Evolutionary conservation across 1,140 invertebrate species (phyloP).

Genomic region (Cyrtorhinus lividipennis): DNA sequence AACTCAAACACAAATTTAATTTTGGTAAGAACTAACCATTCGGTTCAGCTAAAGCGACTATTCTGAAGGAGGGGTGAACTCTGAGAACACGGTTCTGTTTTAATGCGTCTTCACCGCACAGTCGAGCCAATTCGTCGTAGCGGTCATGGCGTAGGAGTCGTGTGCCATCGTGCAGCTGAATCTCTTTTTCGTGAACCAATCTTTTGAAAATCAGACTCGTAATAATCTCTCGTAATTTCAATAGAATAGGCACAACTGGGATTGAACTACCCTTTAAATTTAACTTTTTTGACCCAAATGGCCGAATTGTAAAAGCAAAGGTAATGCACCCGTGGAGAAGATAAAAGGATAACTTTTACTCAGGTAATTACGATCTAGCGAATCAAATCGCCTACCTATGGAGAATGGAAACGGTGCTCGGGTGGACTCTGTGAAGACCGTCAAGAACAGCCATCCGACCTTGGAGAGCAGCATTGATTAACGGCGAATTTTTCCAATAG

Average conservation of each 20-base stretch:
- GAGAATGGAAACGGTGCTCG: slow-evolving; percentile 73
- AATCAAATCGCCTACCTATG: slow-evolving; percentile 54
- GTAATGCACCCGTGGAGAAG: no score
- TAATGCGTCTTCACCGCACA: slow-evolving; percentile 43
- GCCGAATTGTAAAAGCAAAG: no score
- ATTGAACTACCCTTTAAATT: no score
- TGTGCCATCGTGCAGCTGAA: slow-evolving; percentile 75
- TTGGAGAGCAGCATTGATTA: slow-evolving; percentile 71
- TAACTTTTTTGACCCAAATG: no score
- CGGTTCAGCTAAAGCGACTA: slow-evolving; percentile 78
- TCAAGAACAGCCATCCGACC: slow-evolving; percentile 81
- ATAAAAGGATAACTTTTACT: no score
- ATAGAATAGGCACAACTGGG: no score
- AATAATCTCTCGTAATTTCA: no score
- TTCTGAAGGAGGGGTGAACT: slow-evolving; percentile 79
- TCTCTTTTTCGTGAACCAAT: slow-evolving; percentile 71
- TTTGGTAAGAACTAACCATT: slow-evolving; percentile 35
- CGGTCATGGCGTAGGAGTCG: slow-evolving; percentile 54
- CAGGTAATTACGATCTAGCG: no score
- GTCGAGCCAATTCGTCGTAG: slow-evolving; percentile 51
- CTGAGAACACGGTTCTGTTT: slow-evolving; percentile 45
- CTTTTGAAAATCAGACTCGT: no score
- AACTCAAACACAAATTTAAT: no score
- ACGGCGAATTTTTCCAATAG: slow-evolving; percentile 74
- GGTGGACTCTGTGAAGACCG: slow-evolving; percentile 82